These are phyloP conservation scores for Apostichopus californicus DNA, from an alignment of 35 echinoderm and acorn worm species.

Conservation along the genomic window DNA sequence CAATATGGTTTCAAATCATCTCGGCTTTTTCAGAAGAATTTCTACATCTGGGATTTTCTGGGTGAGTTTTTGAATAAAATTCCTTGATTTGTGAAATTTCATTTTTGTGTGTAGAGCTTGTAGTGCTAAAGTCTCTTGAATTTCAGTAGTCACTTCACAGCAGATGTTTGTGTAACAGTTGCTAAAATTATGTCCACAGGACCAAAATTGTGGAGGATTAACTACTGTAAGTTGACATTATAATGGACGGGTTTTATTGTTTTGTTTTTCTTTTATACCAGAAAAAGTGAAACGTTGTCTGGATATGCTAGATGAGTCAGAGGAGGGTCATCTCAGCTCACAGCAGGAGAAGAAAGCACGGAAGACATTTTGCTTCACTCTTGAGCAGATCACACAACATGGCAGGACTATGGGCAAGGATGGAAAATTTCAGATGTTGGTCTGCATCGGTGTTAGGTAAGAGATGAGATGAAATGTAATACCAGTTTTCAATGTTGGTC, in stretches of 20 bases:
- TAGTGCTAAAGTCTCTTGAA: no score
- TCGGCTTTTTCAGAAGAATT: constrained; percentile 96
- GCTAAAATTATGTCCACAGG: no score
- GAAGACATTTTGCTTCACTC: constrained; percentile 77
- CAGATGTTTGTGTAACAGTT: no score
- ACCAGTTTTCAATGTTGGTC: constrained; percentile 77
- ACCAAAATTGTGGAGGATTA: not conserved
- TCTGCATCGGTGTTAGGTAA: constrained; percentile 95
- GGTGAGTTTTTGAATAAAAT: constrained; percentile 53
- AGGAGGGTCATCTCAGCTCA: constrained; percentile 85
- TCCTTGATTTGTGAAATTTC: not conserved
- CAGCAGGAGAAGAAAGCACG: constrained; percentile 84
- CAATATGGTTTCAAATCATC: constrained; percentile 96
- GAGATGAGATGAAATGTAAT: constrained; percentile 71
- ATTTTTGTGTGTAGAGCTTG: not conserved
- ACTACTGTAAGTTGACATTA: no score
- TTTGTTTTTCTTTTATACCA: constrained; percentile 5
- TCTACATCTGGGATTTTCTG: constrained; percentile 98
- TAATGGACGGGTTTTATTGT: no score
- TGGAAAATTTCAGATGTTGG: constrained; percentile 96
- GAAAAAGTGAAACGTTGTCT: constrained; percentile 91
- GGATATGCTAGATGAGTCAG: constrained; percentile 84
- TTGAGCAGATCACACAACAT: constrained; percentile 81
- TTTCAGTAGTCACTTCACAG: no score
- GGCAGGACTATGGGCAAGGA: constrained; percentile 87